phyloP scores from a whole-genome alignment of 2,113 vertebrate genomes.

The Asarcornis scutulata region DNA sequence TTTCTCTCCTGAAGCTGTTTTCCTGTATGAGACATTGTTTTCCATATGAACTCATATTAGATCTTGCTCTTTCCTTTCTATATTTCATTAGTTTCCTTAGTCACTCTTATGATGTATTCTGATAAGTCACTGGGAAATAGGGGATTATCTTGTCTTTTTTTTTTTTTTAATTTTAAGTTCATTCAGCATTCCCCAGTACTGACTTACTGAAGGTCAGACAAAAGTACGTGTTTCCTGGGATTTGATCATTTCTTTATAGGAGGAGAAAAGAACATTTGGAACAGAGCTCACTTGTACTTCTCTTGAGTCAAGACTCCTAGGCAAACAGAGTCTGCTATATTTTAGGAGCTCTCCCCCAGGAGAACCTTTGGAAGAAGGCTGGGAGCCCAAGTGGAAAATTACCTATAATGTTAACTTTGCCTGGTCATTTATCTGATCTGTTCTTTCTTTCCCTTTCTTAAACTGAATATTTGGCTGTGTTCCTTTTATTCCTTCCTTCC shows the following conservation, averaged over 20 bases:
- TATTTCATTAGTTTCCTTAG: neutral
- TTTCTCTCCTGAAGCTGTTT: neutral
- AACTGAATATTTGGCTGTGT: neutral
- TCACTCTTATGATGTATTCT: neutral
- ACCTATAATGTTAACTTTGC: neutral
- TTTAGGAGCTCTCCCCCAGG: neutral
- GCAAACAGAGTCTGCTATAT: neutral
- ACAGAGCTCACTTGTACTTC: neutral
- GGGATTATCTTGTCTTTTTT: neutral
- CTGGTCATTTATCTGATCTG: neutral
- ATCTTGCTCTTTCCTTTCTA: neutral
- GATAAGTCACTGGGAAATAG: neutral
- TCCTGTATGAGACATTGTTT: neutral
- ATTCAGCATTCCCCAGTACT: neutral
- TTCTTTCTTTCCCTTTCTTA: neutral
- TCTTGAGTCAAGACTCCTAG: neutral
- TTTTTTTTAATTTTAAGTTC: neutral
- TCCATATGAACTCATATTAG: neutral
- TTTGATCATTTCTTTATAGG: neutral
- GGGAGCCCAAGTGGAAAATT: neutral
- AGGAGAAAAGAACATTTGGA: neutral
- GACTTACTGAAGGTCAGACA: neutral
- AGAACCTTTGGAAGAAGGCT: neutral
- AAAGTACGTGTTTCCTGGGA: neutral
- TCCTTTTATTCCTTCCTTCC: neutral